Evolutionary conservation across 2,888 invertebrate genomes (phyloP).

Genomic region (Tenthredo livida): DNA sequence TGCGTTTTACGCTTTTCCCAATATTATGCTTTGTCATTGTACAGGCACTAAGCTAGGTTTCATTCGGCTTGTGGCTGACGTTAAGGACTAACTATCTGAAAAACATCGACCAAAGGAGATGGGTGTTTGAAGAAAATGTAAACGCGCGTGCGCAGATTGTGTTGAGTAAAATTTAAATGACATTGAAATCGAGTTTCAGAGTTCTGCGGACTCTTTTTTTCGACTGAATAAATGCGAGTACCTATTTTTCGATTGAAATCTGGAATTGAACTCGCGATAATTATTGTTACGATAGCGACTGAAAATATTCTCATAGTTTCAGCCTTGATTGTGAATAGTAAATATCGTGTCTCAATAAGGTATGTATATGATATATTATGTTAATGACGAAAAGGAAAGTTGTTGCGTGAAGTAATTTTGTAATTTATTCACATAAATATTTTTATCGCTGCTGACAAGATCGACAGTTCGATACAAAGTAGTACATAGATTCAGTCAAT

Average conservation of each 20-base stretch:
- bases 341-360: background rate
- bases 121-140: background rate
- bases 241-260: background rate
- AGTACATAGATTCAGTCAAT: constrained; percentile 46
- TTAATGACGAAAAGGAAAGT: constrained; percentile 17
- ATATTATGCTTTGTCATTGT: constrained; percentile 52
- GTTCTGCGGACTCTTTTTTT: background rate
- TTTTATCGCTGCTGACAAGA: constrained; percentile 36
- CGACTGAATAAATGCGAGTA: background rate
- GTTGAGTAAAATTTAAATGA: background rate
- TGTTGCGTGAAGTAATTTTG: constrained; percentile 36
- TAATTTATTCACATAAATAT: constrained; percentile 37
- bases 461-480: constrained; percentile 28
- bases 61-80: background rate
- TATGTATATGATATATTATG: background rate
- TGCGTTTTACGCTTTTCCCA: constrained; percentile 51
- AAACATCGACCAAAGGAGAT: constrained; percentile 9
- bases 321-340: background rate
- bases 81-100: background rate
- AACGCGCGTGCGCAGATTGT: background rate
- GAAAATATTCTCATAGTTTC: background rate
- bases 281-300: background rate
- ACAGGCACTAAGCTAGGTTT: constrained; percentile 32
- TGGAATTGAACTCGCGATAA: background rate
- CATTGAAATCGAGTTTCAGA: background rate